Evolutionary conservation across 2,113 vertebrate genomes (phyloP).

Genomic region (Tragelaphus buxtoni): DNA sequence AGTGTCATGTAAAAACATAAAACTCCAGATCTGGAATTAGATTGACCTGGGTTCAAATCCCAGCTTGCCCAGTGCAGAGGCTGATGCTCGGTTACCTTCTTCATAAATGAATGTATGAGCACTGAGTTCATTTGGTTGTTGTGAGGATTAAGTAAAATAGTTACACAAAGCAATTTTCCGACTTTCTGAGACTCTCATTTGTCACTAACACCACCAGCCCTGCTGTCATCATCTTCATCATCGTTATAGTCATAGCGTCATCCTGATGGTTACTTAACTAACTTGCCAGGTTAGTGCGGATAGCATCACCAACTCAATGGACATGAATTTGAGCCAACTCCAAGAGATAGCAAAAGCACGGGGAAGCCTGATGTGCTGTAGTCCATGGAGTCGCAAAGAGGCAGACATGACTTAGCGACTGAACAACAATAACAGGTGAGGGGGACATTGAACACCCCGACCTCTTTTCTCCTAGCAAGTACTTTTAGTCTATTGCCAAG

Average conservation of each 20-base stretch:
- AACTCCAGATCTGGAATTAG: neutral
- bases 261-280: neutral
- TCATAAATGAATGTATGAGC: neutral
- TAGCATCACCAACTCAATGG: neutral
- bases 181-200: neutral
- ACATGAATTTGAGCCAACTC: neutral
- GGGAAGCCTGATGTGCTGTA: neutral
- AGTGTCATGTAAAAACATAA: neutral
- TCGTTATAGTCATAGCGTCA: neutral
- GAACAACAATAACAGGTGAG: neutral
- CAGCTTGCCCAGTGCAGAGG: neutral
- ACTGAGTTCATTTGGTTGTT: neutral
- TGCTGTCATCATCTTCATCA: rapidly evolving
- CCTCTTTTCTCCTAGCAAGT: neutral
- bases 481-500: neutral
- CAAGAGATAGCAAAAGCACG: neutral
- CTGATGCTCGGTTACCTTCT: neutral
- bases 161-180: neutral
- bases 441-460: neutral
- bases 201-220: rapidly evolving
- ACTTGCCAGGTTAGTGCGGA: neutral
- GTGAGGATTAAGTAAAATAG: neutral
- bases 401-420: rapidly evolving
- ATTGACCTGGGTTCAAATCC: neutral
- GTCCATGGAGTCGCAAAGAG: neutral